A percentile compares a stretch with the other conserved stretches of the same genome.
These are phyloP conservation scores for Orchesella flavescens DNA, from an alignment of 2,888 invertebrate species.

Conservation along the genomic window DNA sequence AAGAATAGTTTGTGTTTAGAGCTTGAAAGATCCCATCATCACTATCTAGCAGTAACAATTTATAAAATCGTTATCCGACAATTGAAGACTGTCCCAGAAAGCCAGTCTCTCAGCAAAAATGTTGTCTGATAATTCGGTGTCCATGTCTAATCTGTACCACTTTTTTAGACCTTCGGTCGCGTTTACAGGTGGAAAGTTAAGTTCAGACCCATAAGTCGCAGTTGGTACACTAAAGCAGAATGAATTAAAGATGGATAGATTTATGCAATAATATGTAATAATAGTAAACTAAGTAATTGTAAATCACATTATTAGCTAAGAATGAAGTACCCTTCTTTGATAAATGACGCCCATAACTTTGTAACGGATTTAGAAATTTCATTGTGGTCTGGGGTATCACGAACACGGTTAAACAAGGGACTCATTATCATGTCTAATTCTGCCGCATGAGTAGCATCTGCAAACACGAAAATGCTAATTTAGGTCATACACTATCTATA, in stretches of 20 bases:
- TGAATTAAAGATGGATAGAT: no score
- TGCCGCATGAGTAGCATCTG: conserved; percentile 51
- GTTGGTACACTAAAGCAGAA: conserved; percentile 25
- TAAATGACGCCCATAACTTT: conserved; percentile 50
- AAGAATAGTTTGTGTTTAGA: no score
- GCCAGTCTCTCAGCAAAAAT: conserved; percentile 33
- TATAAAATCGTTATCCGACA: conserved; percentile 44
- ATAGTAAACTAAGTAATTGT: no score
- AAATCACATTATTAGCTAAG: no score
- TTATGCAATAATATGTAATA: no score
- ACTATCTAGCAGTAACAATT: conserved; percentile 33
- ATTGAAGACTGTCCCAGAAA: conserved; percentile 43
- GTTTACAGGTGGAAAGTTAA: conserved; percentile 35
- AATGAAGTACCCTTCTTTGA: conserved; percentile 35
- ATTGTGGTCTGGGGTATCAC: conserved; percentile 6
- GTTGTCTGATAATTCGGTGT: conserved; percentile 29
- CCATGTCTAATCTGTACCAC: conserved; percentile 35
- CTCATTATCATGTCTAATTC: conserved; percentile 57
- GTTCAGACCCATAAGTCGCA: conserved; percentile 31
- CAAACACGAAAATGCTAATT: neutral
- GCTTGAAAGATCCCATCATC: no score
- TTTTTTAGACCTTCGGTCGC: conserved; percentile 8
- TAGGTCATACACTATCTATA: neutral
- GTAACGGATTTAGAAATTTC: conserved; percentile 32
- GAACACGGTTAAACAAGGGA: conserved; percentile 25